These are phyloP conservation scores for Lysandra coridon DNA, from an alignment of 2,888 invertebrate genomes.

Conservation along the genomic window DNA sequence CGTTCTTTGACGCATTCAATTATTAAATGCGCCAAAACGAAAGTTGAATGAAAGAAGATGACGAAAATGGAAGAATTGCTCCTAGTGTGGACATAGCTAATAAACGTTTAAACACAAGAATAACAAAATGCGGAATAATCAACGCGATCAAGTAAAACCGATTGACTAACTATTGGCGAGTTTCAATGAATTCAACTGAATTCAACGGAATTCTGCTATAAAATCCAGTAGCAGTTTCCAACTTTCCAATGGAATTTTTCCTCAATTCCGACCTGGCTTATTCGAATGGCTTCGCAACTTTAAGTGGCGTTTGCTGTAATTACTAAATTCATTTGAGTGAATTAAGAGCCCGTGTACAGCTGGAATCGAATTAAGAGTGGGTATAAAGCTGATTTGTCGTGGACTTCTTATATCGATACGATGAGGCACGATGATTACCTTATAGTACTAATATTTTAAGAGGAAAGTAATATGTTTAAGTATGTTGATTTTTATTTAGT, in stretches of 20 bases:
- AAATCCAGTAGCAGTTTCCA: constrained; percentile 25
- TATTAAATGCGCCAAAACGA: too few relatives aligned
- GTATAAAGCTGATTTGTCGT: neutral
- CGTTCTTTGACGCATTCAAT: too few relatives aligned
- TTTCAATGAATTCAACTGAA: constrained; percentile 7
- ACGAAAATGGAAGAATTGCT: too few relatives aligned
- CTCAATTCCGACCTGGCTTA: constrained; percentile 17
- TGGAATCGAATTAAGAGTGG: neutral
- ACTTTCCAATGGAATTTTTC: constrained; percentile 22
- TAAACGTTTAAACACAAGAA: neutral
- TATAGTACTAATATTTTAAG: too few relatives aligned
- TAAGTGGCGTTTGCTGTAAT: constrained; percentile 22
- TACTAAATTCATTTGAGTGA: constrained; percentile 13
- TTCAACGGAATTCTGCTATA: constrained; percentile 27
- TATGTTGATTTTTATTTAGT: too few relatives aligned
- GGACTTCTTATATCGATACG: neutral
- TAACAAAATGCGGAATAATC: neutral
- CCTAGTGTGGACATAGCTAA: too few relatives aligned
- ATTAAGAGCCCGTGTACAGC: neutral
- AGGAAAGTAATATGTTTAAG: too few relatives aligned
- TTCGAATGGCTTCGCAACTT: constrained; percentile 9
- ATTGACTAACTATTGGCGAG: neutral
- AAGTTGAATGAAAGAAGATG: too few relatives aligned
- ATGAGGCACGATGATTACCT: too few relatives aligned
- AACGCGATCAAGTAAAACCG: neutral